phyloP scores from a whole-genome alignment of 2,113 vertebrate species.

The Xiphias gladius region DNA sequence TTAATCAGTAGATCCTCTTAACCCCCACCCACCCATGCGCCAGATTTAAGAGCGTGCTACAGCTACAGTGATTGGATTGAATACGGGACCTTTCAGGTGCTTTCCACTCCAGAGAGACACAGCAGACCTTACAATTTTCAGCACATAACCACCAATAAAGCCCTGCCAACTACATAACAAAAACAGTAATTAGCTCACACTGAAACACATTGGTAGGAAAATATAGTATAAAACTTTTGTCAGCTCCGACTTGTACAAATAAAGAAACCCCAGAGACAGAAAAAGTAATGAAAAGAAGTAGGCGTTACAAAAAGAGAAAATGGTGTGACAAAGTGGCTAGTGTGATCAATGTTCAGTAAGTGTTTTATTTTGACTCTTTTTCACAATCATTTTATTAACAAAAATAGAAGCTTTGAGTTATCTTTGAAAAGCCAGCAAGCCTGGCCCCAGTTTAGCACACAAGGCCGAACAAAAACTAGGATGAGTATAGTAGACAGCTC shows the following conservation, averaged over 20 bases:
- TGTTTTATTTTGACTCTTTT: conserved; percentile 79
- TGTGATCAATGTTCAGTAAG: conserved; percentile 80
- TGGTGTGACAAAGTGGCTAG: conserved; percentile 83
- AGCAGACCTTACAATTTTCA: conserved; percentile 35
- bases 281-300: conserved; percentile 56
- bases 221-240: conserved; percentile 86
- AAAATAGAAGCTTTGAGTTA: conserved; percentile 87
- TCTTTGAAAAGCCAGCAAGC: conserved; percentile 80
- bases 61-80: conserved; percentile 61
- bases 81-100: conserved; percentile 42
- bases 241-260: conserved; percentile 75
- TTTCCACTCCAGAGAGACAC: conserved; percentile 30
- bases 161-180: conserved; percentile 50
- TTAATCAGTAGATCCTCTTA: conserved; percentile 74
- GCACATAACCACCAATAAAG: conserved; percentile 69
- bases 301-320: conserved; percentile 71
- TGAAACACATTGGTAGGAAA: conserved; percentile 84
- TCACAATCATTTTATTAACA: conserved; percentile 84
- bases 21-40: background rate
- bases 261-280: conserved; percentile 65
- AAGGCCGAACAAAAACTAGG: conserved; percentile 59
- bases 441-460: conserved; percentile 57
- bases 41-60: conserved; percentile 50
- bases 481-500: conserved; percentile 75
- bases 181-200: conserved; percentile 77